Evolutionary conservation across 2,797 vertebrate species (phyloP).

Genomic region (Pangasius larnaudii): DNA sequence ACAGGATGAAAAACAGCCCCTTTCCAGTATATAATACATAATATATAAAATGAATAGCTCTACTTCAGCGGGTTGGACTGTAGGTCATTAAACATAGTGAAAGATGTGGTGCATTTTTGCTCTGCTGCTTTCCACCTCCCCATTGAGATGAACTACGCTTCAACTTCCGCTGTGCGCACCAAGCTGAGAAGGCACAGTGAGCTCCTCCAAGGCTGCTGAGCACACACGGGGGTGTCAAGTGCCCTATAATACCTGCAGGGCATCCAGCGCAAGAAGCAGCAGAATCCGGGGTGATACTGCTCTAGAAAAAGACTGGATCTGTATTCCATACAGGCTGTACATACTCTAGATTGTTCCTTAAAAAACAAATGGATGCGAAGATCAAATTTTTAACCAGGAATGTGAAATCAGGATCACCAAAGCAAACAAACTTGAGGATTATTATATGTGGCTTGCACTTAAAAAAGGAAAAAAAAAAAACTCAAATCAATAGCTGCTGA

Average conservation of each 20-base stretch:
- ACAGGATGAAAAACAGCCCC: not conserved
- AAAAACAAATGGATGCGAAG: not conserved
- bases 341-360: not conserved
- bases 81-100: not conserved
- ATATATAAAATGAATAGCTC: conserved; percentile 8
- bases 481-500: conserved; percentile 51
- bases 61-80: not conserved
- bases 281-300: not conserved
- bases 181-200: conserved; percentile 19
- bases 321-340: not conserved
- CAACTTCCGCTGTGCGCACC: not conserved
- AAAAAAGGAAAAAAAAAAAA: conserved; percentile 34
- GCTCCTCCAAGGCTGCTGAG: conserved; percentile 8
- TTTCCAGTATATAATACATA: not conserved
- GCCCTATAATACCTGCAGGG: conserved; percentile 16
- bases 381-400: not conserved
- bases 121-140: not conserved
- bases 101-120: conserved; percentile 2
- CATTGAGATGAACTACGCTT: conserved; percentile 1
- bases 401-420: too few species aligned
- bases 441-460: conserved; percentile 1
- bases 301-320: not conserved
- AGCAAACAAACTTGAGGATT: not conserved
- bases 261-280: not conserved
- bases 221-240: conserved; percentile 6